Evolutionary conservation across 2,113 vertebrate genomes (phyloP), one percentile per base, ranked within the genome.

Genomic region (Lagopus leucura): DNA sequence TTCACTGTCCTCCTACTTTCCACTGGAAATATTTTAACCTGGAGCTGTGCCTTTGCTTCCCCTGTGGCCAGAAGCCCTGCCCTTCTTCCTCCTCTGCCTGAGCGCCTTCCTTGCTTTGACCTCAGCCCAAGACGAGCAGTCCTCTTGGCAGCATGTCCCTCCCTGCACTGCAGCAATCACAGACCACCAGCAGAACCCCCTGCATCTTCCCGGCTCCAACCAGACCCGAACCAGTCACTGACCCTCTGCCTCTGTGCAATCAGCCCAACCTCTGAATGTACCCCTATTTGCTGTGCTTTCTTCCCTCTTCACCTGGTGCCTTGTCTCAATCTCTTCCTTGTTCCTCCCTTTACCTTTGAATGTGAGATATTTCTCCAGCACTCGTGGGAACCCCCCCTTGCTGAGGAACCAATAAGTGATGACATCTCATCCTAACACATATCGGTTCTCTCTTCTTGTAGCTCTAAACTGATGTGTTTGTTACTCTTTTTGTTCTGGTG

Each of bases 161-260:
- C 11, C n/a, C 5, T n/a, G 6, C 36, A 8, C 9, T 1, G 0
- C 6, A 48, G 43, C 25, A 63, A 14, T 21, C 52, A 27, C 3
- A 18, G 43, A 38, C 18, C 25, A 19, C 32, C n/a, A 61, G 38
- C 8, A 54, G 30, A 66, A 32, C 32, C 67, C 40, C 43, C 12
- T 7, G 47, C 58, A 85, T 16, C 16, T 75, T 76, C 28, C 55
- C 7, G 36, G 32, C 34, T 58, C 61, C 66, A 42, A 28, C 54
- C 67, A n/a, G 8, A 17, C 32, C 42, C 36, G 34, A 60, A 25
- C 4, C 42, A 36, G 48, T 7, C 36, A 16, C 24, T 11, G 9
- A 10, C 20, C 67, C 10, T 24, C 19, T 7, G 16, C 14, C 34
- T 60, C 58, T 43, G 50, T 76, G 74, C 42, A 18, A 5, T 11